Evolutionary conservation across 2,888 invertebrate species (phyloP).

Genomic region (Monochamus alternatus): DNA sequence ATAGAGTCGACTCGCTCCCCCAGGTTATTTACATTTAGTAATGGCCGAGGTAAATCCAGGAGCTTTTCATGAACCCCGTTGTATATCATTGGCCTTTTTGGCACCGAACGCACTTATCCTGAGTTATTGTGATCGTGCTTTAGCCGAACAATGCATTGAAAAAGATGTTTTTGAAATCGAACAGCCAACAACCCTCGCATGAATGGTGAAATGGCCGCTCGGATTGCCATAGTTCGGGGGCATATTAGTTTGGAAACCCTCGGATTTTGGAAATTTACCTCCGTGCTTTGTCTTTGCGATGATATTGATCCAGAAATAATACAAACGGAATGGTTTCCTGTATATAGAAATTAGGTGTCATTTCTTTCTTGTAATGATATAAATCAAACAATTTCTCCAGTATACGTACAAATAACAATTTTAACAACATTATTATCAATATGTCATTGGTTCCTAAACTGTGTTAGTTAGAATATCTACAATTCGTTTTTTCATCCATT

Average conservation of each 20-base stretch:
- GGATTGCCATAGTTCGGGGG: neutral
- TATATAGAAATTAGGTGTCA: too few species aligned
- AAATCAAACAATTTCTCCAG: too few species aligned
- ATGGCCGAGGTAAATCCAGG: slow-evolving; percentile 30
- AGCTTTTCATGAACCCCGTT: slow-evolving; percentile 18
- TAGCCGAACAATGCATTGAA: slow-evolving; percentile 25
- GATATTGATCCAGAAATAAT: too few species aligned
- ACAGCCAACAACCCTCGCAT: slow-evolving; percentile 14
- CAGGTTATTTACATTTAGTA: slow-evolving; percentile 32
- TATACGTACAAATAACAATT: too few species aligned
- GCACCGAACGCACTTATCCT: slow-evolving; percentile 23
- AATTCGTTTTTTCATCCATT: too few species aligned
- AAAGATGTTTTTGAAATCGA: slow-evolving; percentile 32
- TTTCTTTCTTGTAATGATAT: too few species aligned
- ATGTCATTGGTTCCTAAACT: too few species aligned
- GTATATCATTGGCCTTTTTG: slow-evolving; percentile 30
- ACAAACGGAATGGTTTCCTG: too few species aligned
- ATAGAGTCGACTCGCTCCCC: slow-evolving; percentile 18
- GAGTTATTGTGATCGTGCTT: slow-evolving; percentile 32
- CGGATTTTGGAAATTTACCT: too few species aligned
- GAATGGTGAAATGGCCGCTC: slow-evolving; percentile 17
- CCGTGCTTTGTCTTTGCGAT: too few species aligned
- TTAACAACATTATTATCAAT: too few species aligned
- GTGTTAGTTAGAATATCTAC: too few species aligned
- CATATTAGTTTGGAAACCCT: neutral